Conservation (phyloP, 2,113 vertebrate genomes). For the Xiphorhynchus elegans region DNA sequence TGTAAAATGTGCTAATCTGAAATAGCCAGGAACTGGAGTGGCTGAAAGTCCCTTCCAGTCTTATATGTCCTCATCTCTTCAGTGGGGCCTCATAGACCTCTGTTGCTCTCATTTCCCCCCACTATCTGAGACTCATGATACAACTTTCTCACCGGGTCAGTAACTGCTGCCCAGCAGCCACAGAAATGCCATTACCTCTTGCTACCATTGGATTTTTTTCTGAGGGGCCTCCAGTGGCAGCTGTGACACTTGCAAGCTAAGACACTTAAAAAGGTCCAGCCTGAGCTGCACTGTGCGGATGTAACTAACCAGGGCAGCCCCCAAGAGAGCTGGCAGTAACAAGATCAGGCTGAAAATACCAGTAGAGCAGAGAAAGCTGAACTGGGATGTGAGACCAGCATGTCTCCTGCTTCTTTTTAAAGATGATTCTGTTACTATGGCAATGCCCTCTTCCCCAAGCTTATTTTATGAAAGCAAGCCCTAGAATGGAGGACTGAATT, state of each 20-base stretch:
- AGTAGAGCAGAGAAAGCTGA: neutral
- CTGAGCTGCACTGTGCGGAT: neutral
- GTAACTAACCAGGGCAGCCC: neutral
- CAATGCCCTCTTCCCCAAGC: conserved; percentile 60
- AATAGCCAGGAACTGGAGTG: neutral
- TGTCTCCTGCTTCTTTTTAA: conserved; percentile 60
- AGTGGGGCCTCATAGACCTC: neutral
- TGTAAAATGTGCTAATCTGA: neutral
- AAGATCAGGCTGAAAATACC: neutral
- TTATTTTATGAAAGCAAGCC: conserved; percentile 70
- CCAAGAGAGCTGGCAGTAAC: neutral
- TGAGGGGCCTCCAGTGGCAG: neutral
- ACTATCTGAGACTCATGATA: neutral
- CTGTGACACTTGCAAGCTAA: neutral
- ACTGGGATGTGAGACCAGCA: neutral
- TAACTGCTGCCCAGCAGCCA: neutral
- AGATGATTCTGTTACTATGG: conserved; percentile 71
- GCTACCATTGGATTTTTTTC: neutral
- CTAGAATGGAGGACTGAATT: conserved; percentile 68
- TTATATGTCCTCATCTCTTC: neutral
- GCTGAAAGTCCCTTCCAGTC: neutral
- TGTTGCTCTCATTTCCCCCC: neutral
- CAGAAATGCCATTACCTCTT: neutral
- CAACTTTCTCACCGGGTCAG: neutral
- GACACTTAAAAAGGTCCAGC: neutral